phyloP scores from a whole-genome alignment of 64 coral and sea anemone genomes.

The Montipora foliosa region DNA sequence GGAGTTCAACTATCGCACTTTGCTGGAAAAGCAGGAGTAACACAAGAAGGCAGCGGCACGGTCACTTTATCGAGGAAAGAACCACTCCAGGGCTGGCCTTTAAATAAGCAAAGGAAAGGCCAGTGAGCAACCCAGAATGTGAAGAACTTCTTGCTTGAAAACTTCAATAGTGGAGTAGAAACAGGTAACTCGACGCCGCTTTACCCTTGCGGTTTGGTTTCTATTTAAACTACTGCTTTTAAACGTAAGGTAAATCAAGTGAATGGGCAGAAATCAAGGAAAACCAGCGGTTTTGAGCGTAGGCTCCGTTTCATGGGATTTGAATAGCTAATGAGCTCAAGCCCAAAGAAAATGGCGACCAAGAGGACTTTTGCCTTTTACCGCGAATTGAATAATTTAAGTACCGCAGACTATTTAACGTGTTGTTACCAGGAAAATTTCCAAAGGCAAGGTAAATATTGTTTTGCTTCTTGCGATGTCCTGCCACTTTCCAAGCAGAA shows the following conservation, averaged over 20 bases:
- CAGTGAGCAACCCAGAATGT: constrained; percentile 26
- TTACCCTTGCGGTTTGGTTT: background rate
- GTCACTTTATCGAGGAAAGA: background rate
- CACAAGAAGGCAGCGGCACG: background rate
- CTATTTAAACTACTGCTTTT: background rate
- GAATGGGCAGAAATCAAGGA: background rate
- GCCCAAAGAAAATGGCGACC: too few species aligned
- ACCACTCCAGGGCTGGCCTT: constrained; percentile 49
- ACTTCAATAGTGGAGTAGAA: constrained; percentile 16
- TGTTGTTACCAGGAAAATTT: too few species aligned
- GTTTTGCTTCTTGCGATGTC: too few species aligned
- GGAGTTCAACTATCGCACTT: background rate
- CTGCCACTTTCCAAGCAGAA: too few species aligned
- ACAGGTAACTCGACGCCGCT: constrained; percentile 2
- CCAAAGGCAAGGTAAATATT: too few species aligned
- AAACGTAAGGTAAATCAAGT: background rate
- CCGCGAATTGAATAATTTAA: too few species aligned
- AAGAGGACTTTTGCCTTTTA: too few species aligned
- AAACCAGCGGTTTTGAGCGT: too few species aligned
- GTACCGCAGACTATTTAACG: too few species aligned
- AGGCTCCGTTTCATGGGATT: too few species aligned
- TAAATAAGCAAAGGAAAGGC: constrained; percentile 32
- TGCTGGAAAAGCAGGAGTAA: background rate
- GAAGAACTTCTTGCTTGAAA: constrained; percentile 21
- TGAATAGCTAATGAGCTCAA: too few species aligned